phyloP scores from a whole-genome alignment of 2,888 invertebrate species.

The Congeria kusceri region DNA sequence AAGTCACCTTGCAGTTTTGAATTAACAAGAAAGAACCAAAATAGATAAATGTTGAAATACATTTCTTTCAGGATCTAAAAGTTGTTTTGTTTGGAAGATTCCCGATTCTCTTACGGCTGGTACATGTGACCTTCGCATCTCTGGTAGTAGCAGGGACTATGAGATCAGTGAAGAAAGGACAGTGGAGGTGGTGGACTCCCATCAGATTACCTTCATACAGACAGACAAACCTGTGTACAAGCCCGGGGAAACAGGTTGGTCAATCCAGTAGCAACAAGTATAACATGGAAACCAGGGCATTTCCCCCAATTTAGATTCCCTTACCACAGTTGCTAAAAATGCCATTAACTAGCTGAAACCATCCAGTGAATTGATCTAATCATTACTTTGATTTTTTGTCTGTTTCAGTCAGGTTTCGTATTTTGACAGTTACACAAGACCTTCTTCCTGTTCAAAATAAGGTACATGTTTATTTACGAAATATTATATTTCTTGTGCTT shows the following conservation, averaged over 20 bases:
- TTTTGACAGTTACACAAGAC: constrained; percentile 70
- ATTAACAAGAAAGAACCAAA: too few relatives aligned
- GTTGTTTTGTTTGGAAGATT: constrained; percentile 50
- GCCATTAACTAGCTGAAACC: too few relatives aligned
- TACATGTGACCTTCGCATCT: constrained; percentile 46
- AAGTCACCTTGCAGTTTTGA: too few relatives aligned
- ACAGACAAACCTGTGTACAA: constrained; percentile 79
- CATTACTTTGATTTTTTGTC: constrained; percentile 8
- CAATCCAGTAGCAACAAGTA: neutral
- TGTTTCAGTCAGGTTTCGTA: constrained; percentile 71
- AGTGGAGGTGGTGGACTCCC: constrained; percentile 59
- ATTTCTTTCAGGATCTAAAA: constrained; percentile 40
- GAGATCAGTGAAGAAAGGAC: constrained; percentile 45
- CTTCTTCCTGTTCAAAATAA: constrained; percentile 53
- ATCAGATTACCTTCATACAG: constrained; percentile 75
- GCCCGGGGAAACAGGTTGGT: constrained; percentile 72
- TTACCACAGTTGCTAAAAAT: too few relatives aligned
- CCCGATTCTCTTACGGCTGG: constrained; percentile 49
- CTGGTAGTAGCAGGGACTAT: constrained; percentile 35
- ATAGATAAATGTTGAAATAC: neutral
- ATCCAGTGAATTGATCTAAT: neutral
- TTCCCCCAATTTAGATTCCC: too few relatives aligned
- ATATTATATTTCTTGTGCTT: neutral
- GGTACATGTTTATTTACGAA: constrained; percentile 25
- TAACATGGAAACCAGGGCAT: too few relatives aligned